Percentiles rank a stretch among this genome's conserved stretches.
These are phyloP conservation scores for Parauchenoglanis punctatus DNA, from an alignment of 2,797 vertebrate genomes.

Conservation along the genomic window DNA sequence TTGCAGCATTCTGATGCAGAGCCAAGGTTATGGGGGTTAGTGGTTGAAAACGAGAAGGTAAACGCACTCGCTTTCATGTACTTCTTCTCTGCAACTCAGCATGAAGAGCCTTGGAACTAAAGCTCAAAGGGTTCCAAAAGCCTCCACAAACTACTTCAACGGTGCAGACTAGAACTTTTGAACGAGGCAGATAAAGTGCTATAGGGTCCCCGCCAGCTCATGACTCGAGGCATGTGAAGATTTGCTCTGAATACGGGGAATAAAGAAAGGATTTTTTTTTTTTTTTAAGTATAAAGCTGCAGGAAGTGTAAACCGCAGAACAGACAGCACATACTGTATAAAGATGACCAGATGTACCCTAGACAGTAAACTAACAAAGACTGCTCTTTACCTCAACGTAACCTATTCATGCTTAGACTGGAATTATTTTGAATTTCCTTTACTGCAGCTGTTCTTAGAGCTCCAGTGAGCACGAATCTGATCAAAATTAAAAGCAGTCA, in stretches of 20 bases:
- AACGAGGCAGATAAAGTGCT: conserved; percentile 36
- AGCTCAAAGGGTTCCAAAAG: conserved; percentile 21
- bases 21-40: conserved; percentile 22
- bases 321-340: conserved; percentile 42
- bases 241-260: conserved; percentile 26
- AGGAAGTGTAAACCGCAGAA: conserved; percentile 32
- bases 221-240: neutral
- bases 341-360: conserved; percentile 50
- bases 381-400: conserved; percentile 1
- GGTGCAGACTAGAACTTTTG: conserved; percentile 21
- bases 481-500: neutral
- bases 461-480: neutral
- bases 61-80: conserved; percentile 12
- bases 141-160: conserved; percentile 26
- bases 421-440: conserved; percentile 14
- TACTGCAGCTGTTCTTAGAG: conserved; percentile 8
- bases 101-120: conserved; percentile 13
- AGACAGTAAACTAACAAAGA: conserved; percentile 34
- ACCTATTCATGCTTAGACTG: conserved; percentile 19
- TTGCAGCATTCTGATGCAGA: neutral
- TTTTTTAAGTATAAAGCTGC: conserved; percentile 10
- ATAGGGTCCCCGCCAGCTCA: conserved; percentile 19
- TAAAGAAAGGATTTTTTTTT: neutral
- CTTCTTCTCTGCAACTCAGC: conserved; percentile 7
- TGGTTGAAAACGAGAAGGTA: conserved; percentile 35